Conservation (phyloP, 92 coral and sea anemone genomes). For the Anthopleura xanthogrammica region DNA sequence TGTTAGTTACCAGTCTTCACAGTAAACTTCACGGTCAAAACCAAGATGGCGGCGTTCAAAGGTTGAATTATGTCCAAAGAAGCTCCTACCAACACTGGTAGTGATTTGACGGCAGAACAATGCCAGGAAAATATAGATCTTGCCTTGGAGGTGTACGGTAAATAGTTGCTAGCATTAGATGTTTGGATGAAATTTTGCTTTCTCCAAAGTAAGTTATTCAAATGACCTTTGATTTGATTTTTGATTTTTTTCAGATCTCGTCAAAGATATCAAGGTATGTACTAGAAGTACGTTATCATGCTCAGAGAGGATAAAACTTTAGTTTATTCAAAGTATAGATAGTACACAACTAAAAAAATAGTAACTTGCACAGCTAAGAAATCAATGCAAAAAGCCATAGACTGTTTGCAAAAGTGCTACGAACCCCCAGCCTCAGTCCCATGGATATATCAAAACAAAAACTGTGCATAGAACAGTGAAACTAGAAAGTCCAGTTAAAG, state of each 20-base stretch:
- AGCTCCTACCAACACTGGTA: slow-evolving; percentile 3
- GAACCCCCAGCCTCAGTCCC: too few species aligned
- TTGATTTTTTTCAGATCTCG: slow-evolving; percentile 43
- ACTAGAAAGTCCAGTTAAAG: too few species aligned
- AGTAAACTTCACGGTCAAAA: neutral
- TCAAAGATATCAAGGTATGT: slow-evolving; percentile 52
- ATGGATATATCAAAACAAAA: too few species aligned
- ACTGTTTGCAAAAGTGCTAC: too few species aligned
- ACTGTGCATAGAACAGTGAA: too few species aligned
- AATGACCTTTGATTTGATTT: neutral
- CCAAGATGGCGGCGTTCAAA: neutral
- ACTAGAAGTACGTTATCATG: too few species aligned
- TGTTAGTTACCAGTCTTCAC: neutral
- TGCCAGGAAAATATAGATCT: slow-evolving; percentile 13
- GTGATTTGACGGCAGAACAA: neutral
- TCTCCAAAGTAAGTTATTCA: neutral
- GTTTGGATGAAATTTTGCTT: neutral
- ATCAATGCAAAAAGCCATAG: too few species aligned
- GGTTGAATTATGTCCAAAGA: neutral
- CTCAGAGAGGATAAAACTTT: too few species aligned
- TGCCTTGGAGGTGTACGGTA: slow-evolving; percentile 33
- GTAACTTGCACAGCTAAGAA: too few species aligned
- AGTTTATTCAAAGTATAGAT: too few species aligned
- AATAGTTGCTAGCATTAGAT: neutral
- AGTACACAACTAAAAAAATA: too few species aligned